Evolutionary conservation across 2,888 invertebrate species (phyloP), one percentile per base, ranked within the genome.

Genomic region (Oligia strigilis): DNA sequence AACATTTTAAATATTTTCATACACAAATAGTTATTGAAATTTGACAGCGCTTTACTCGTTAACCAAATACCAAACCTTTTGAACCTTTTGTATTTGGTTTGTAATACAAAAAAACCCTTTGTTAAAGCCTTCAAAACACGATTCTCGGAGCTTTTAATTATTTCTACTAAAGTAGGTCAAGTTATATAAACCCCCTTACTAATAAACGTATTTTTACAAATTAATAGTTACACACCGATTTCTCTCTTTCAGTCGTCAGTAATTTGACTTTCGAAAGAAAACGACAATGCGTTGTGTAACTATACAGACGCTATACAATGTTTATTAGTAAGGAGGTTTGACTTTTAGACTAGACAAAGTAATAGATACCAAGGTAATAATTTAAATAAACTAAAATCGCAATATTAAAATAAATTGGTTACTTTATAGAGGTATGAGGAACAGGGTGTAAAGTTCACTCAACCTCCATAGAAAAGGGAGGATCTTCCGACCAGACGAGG

Each of bases 1-100:
- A 23, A 8, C 4, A 46, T 76, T 69, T 58, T 17, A 43, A 36
- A 66, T 9, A 4, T 55, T 46, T 58, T 82, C 8, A 75, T 75
- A 52, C 43, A n/a, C 17, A 71, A 29, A 55, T 77, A 55, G 40
- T 58, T 55, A 46, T 49, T 43, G 9, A 60, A 60, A 67, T 49
- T 46, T 40, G 77, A 67, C 55, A 46, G 8, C 40, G 36, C 13
- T 55, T 71, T 23, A 69, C 17, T 55, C 29, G 60, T 60, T 70
- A 49, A 55, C 3, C 14, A 40, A 55, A 58, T 36, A 70, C 17
- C 9, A 75, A 19, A 36, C 58, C 49, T 64, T 78, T 72, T 65
- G 3, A 79, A 80, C 55, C 14, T n/a, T 29, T 29, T 29, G 29
- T 29, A 29, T 29, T 29, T 29, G 29, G 29, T 29, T 29, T 29